Evolutionary conservation across 1,140 invertebrate species (phyloP), one percentile per base, ranked within the genome.

Genomic region (Choristoneura fumiferana): DNA sequence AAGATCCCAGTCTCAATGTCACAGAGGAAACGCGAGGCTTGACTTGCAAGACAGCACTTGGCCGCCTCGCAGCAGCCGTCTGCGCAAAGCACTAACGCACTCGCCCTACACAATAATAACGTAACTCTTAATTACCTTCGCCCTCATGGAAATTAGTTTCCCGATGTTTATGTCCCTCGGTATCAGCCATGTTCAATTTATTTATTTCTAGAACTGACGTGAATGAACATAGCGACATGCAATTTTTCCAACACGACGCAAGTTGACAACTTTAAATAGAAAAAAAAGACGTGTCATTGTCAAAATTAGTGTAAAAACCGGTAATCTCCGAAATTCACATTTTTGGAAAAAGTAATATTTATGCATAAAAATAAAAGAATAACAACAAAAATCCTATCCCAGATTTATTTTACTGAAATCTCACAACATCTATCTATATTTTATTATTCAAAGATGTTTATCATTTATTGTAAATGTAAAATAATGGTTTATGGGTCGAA

Each of bases 1-100:
- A 86, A 88, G 83, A 88, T 81, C 83, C 79, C 81, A 81, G 76
- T 79, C 86, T 88, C 85, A 88, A 86, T 88, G 83, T 88, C 85
- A 86, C 78, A 78, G 80, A 70, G 58, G 75, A 67, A 76, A 79
- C 83, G 84, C 84, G 83, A 84, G 80, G 82, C 76, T n/a, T 83
- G 76, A 78, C 71, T 73, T 63, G 65, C 67, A 62, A 75, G 72
- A 55, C 71, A 70, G 64, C 67, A 62, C 61, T 62, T 68, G 59
- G 61, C 74, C 71, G 73, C 29, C 56, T 71, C 34, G 17, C 14
- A 55, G 71, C 67, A 60, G 56, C 57, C 63, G 58, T 55, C 63
- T 67, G 73, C 69, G 68, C 69, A 18, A 78, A 70, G 68, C 61
- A 69, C 69, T 68, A 72, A 69, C 52, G 43, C 69, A 74, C 81